Percentiles rank a stretch among this genome's conserved stretches.
Conservation (phyloP, 2,888 invertebrate genomes). For the Ormyrus thymus region DNA sequence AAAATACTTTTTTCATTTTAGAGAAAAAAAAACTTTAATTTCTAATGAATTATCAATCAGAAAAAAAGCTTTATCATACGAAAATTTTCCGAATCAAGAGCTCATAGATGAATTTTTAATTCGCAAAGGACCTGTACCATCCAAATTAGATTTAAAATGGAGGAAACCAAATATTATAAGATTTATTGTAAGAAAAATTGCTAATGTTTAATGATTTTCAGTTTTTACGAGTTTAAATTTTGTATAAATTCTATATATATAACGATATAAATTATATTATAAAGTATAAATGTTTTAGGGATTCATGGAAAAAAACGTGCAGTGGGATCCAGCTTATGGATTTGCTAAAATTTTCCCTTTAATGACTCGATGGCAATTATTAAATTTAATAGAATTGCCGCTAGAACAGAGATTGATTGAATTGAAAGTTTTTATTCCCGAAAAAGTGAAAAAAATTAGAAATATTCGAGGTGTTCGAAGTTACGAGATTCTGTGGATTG, state of each 20-base stretch:
- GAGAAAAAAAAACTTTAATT: conserved; percentile 80
- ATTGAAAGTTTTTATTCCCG: conserved; percentile 74
- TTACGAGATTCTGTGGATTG: conserved; percentile 84
- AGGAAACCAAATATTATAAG: conserved; percentile 82
- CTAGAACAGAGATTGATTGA: conserved; percentile 57
- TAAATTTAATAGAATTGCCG: conserved; percentile 71
- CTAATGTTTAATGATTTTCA: neutral
- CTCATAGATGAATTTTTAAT: conserved; percentile 85
- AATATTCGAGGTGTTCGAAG: conserved; percentile 79
- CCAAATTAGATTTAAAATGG: conserved; percentile 78
- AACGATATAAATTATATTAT: neutral
- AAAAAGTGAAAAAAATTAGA: conserved; percentile 78
- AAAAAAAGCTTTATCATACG: conserved; percentile 80
- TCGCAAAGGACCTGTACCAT: conserved; percentile 76
- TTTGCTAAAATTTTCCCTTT: conserved; percentile 87
- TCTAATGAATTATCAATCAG: conserved; percentile 84
- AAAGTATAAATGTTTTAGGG: conserved; percentile 74
- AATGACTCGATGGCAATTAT: conserved; percentile 85
- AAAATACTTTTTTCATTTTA: conserved; percentile 66
- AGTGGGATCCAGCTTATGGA: conserved; percentile 86
- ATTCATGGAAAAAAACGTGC: conserved; percentile 81
- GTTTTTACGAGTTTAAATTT: too few relatives aligned
- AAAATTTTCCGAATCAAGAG: conserved; percentile 83
- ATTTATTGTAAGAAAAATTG: conserved; percentile 79
- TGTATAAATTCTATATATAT: too few relatives aligned